Base-by-base conservation (phyloP, 2,113 vertebrate species). In the Cnemophilus loriae region DNA sequence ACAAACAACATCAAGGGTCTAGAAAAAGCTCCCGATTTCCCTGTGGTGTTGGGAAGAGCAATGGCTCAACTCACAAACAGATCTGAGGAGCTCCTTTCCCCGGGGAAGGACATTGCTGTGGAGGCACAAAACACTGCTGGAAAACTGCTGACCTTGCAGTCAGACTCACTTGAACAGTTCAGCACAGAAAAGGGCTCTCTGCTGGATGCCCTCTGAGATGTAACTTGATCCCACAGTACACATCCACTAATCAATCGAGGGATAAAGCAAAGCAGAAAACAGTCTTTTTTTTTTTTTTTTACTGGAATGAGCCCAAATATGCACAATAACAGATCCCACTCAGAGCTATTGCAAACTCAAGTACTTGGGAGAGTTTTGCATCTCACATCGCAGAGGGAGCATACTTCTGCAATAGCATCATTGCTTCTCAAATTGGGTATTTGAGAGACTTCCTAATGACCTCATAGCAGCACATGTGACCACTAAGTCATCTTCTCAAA, bases 391-490 rank as follows among this genome's bases (percentile, higher is more conserved):
- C 67, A 80, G 71, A 94, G 90, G 93, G 92, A 96, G 85, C 93
- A 97, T 96, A 94, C 12, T 95, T 96, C 93, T 95, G 93, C 87
- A 49, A 83, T 94, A 65, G 82, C 96, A 96, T 97, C 96, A 97
- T 7, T 44, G 6, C 21, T 52, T 90, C 95, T 94, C 90, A 80
- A 84, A 86, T 56, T 63, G 59, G 87, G 50, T 80, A 41, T 96
- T 90, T 96, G 87, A 95, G 94, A 97, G 82, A 91, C 92, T 95
- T 97, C 95, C 93, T 97, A 87, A 96, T 96, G 96, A 97, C 96
- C 95, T 96, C 95, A 96, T 59, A 92, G 93, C 92, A 93, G 92
- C 90, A 96, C 96, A 97, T 96, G 96, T 97, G 96, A 97, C 95
- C 96, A 90, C 78, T 83, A 96, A 97, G 92, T 96, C 95, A 97